Evolutionary conservation across 2,797 vertebrate genomes (phyloP), one percentile per base, ranked within the genome.

Genomic region (Sebastes miniatus): DNA sequence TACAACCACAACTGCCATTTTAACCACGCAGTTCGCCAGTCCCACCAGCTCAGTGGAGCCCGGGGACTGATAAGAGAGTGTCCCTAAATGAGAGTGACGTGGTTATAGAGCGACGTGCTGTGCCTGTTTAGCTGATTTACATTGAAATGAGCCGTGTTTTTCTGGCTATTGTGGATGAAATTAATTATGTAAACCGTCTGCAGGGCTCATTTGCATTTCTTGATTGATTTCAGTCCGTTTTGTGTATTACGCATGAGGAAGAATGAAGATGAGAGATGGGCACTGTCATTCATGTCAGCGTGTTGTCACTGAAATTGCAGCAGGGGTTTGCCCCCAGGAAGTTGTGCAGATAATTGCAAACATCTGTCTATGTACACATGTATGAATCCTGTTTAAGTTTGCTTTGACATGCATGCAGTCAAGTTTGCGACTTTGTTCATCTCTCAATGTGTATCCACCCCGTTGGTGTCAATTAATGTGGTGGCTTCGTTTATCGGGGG

Each of bases 101-200:
- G 68, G 58, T 66, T 82, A 52, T 76, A 56, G 24, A 63, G 74
- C 14, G 5, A 84, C 12, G 3, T 66, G 59, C 72, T 56, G 74
- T 63, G 76, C 74, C 63, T 73, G 75, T 89, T 91, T 52, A 69
- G 62, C 64, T 82, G 86, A 89, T 83, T 90, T 77, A 85, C 72
- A 88, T 89, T 77, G 73, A 89, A 92, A 89, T 83, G 80, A 84
- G 83, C 32, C 59, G 29, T 84, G 66, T 84, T 90, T 86, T 80
- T 83, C 52, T 24, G 29, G 62, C 66, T 88, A 73, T 89, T 92
- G 83, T 87, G 79, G 77, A 80, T 76, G 56, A 80, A 92, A 91
- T 92, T 78, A 91, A 91, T 94, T 88, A 88, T 89, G 79, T 89
- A 89, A 91, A 85, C 88, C 77, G 73, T 90, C 83, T 82, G 54